Evolutionary conservation across 1,140 invertebrate species (phyloP).

Genomic region (Tenebrio molitor): DNA sequence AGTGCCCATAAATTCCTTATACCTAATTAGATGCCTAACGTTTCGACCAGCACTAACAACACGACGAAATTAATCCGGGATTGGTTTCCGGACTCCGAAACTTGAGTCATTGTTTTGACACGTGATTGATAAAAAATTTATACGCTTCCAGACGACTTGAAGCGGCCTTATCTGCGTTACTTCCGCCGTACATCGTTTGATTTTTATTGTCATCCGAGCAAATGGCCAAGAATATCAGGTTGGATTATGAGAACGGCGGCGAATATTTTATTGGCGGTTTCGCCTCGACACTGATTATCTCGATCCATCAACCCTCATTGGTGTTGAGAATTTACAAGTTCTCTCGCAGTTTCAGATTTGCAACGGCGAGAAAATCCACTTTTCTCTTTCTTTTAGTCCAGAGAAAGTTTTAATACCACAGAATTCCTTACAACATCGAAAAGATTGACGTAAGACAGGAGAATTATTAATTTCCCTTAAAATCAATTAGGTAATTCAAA

Average conservation of each 20-base stretch:
- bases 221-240: constrained; percentile 1
- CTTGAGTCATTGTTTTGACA: not conserved
- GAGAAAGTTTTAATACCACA: too few relatives aligned
- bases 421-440: too few relatives aligned
- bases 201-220: constrained; percentile 5
- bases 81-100: not conserved
- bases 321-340: too few relatives aligned
- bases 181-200: not conserved
- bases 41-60: not conserved
- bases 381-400: too few relatives aligned
- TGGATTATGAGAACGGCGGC: not conserved
- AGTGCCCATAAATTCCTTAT: constrained; percentile 31
- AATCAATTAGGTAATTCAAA: too few relatives aligned
- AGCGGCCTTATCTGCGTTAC: not conserved
- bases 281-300: too few relatives aligned
- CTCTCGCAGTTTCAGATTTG: too few relatives aligned
- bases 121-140: not conserved
- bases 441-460: too few relatives aligned
- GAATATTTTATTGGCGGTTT: constrained; percentile 1
- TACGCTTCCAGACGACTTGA: not conserved
- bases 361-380: too few relatives aligned
- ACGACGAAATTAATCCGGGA: not conserved
- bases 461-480: too few relatives aligned
- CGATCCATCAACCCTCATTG: too few relatives aligned
- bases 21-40: constrained; percentile 31